Evolutionary conservation across 2,888 invertebrate species (phyloP).

Genomic region (Drosophila gaucha): DNA sequence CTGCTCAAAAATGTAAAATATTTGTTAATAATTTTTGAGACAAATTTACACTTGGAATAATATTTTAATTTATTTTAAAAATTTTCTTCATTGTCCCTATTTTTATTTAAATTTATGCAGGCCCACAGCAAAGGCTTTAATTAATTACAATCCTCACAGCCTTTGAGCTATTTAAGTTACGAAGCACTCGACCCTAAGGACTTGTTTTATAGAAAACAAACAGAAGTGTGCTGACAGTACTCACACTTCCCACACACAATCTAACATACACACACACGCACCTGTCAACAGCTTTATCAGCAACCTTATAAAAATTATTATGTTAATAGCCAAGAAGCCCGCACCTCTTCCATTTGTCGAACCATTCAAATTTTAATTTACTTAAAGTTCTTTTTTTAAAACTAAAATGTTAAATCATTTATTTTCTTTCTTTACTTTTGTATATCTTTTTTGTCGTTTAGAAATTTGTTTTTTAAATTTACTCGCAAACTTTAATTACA

Average conservation of each 20-base stretch:
- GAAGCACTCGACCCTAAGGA: slow-evolving; percentile 2
- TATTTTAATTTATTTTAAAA: slow-evolving; percentile 18
- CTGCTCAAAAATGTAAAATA: not conserved
- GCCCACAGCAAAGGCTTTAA: slow-evolving; percentile 39
- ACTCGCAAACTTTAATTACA: slow-evolving; percentile 37
- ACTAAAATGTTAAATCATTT: slow-evolving; percentile 19
- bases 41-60: slow-evolving; percentile 41
- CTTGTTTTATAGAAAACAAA: slow-evolving; percentile 27
- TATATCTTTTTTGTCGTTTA: not conserved
- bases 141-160: slow-evolving; percentile 46
- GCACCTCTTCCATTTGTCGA: not conserved
- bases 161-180: not conserved
- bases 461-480: slow-evolving; percentile 15
- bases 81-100: not conserved
- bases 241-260: not conserved
- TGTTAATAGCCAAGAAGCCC: slow-evolving; percentile 12
- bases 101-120: slow-evolving; percentile 47
- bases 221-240: slow-evolving; percentile 23
- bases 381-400: slow-evolving; percentile 19
- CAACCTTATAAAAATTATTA: slow-evolving; percentile 26
- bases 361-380: slow-evolving; percentile 37
- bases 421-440: slow-evolving; percentile 23
- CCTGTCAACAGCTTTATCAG: slow-evolving; percentile 35
- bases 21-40: slow-evolving; percentile 27
- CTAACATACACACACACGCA: not conserved